A percentile compares a stretch with the other conserved stretches of the same genome.
Evolutionary conservation across 2,113 vertebrate species (phyloP).

Genomic region (Pterocles orientalis): DNA sequence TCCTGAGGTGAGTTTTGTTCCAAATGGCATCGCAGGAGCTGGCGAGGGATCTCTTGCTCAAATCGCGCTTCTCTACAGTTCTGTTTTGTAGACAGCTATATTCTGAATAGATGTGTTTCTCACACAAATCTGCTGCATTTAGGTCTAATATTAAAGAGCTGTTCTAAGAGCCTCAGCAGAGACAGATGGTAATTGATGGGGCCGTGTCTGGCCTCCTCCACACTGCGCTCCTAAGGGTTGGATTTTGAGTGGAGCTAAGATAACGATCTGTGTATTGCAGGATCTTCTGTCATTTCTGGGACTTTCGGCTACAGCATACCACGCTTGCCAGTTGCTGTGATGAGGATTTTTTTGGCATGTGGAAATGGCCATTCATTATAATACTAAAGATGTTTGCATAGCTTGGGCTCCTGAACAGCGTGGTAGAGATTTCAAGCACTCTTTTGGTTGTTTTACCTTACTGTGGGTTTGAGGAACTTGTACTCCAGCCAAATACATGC

Average conservation of each 20-base stretch:
- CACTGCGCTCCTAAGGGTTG: neutral
- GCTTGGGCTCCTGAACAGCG: neutral
- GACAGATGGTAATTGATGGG: slow-evolving; percentile 1
- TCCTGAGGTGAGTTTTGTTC: neutral
- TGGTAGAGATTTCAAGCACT: neutral
- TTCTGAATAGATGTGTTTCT: neutral
- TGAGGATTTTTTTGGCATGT: neutral
- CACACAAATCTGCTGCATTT: neutral
- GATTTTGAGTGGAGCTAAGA: neutral
- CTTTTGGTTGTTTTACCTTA: neutral
- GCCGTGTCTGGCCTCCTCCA: slow-evolving; percentile 7
- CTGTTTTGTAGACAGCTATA: neutral
- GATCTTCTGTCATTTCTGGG: neutral
- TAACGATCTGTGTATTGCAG: slow-evolving; percentile 6
- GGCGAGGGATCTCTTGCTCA: neutral
- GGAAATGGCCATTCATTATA: neutral
- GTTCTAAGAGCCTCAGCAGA: neutral
- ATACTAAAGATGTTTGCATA: slow-evolving; percentile 3
- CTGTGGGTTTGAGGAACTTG: neutral
- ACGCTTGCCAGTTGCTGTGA: slow-evolving; percentile 3
- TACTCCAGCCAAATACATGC: neutral
- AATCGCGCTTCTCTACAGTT: neutral
- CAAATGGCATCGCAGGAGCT: neutral
- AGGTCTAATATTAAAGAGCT: neutral
- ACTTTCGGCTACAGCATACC: neutral